A percentile compares a stretch with the other conserved stretches of the same genome.
phyloP scores from a whole-genome alignment of 2,888 invertebrate species.

The Macrostomum cliftonense region DNA sequence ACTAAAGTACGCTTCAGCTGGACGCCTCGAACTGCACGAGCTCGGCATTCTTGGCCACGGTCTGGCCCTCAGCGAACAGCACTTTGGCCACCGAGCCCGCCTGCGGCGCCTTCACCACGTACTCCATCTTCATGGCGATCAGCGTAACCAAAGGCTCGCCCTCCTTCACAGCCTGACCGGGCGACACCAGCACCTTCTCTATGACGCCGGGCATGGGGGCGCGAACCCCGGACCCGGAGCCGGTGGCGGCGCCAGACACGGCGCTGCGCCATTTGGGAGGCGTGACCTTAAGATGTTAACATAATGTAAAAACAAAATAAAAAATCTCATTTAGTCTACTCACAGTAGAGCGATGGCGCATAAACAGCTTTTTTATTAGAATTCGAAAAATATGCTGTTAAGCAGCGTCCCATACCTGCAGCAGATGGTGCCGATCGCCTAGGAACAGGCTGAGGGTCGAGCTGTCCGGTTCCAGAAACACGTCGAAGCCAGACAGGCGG shows the following conservation, averaged over 20 bases:
- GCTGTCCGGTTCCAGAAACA: too few species aligned
- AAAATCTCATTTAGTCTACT: too few species aligned
- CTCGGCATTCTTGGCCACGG: slow-evolving; percentile 50
- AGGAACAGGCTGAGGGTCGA: too few species aligned
- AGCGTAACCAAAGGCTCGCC: slow-evolving; percentile 79
- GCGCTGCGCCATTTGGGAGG: slow-evolving; percentile 29
- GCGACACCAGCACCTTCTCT: slow-evolving; percentile 63
- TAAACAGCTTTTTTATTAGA: too few species aligned
- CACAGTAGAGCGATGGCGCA: too few species aligned
- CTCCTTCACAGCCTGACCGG: slow-evolving; percentile 59
- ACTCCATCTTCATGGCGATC: slow-evolving; percentile 99
- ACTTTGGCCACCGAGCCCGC: slow-evolving; percentile 54
- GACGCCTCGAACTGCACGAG: slow-evolving; percentile 26
- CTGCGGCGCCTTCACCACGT: slow-evolving; percentile 29
- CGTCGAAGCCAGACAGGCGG: too few species aligned
- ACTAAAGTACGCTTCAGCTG: slow-evolving; percentile 8
- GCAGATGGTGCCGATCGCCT: too few species aligned
- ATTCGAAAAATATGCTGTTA: too few species aligned
- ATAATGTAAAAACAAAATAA: too few species aligned
- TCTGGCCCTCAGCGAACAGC: slow-evolving; percentile 55
- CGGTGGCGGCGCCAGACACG: slow-evolving; percentile 25
- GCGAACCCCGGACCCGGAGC: slow-evolving; percentile 40
- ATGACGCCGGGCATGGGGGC: slow-evolving; percentile 92
- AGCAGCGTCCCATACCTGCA: too few species aligned
- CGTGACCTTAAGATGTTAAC: slow-evolving; percentile 48